These are phyloP conservation scores for Fistularia commersonii DNA, from an alignment of 2,797 vertebrate genomes.

Conservation along the genomic window DNA sequence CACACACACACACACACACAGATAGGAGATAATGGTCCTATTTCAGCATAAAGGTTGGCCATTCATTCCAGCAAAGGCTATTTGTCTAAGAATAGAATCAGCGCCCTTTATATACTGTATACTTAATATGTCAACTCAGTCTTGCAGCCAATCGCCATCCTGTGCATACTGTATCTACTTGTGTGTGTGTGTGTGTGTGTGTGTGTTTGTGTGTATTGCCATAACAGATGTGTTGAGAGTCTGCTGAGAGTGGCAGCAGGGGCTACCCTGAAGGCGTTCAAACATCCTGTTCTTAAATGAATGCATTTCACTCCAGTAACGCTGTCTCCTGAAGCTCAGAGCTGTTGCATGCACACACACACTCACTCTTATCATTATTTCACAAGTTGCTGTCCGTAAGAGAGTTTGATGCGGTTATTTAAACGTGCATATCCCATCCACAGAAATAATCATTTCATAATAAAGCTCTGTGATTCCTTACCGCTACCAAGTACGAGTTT, in stretches of 20 bases:
- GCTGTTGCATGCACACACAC: slow-evolving; percentile 21
- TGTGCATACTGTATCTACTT: no score
- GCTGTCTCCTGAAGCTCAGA: slow-evolving; percentile 6
- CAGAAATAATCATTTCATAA: no score
- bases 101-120: slow-evolving; percentile 17
- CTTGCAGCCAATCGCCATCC: slow-evolving; percentile 24
- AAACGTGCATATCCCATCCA: no score
- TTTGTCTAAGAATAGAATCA: slow-evolving; percentile 40
- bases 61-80: slow-evolving; percentile 26
- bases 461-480: no score
- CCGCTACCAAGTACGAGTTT: no score
- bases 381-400: slow-evolving; percentile 15
- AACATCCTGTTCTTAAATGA: slow-evolving; percentile 51
- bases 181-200: neutral
- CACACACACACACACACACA: neutral
- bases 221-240: slow-evolving; percentile 52
- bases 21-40: no score
- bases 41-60: slow-evolving; percentile 32
- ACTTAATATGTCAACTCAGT: slow-evolving; percentile 33
- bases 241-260: slow-evolving; percentile 38
- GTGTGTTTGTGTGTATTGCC: slow-evolving; percentile 12
- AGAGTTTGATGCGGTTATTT: no score
- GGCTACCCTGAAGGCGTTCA: slow-evolving; percentile 38
- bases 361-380: neutral
- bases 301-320: slow-evolving; percentile 44